phyloP scores from a whole-genome alignment of 2,113 vertebrate genomes.

The Pteronura brasiliensis region DNA sequence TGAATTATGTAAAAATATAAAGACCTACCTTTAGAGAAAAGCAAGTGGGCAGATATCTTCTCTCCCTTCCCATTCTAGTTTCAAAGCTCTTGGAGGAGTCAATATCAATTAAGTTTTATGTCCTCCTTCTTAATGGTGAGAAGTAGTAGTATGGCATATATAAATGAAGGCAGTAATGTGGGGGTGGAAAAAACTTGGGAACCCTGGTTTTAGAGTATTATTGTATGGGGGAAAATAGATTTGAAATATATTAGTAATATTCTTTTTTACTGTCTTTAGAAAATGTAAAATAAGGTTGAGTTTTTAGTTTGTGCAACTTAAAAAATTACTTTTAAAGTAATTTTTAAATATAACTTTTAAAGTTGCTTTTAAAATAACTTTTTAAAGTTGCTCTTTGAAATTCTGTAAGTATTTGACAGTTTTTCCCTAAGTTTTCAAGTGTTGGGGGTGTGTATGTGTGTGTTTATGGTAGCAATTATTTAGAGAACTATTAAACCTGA shows the following conservation, averaged over 20 bases:
- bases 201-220: not conserved
- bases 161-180: not conserved
- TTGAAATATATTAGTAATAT: not conserved
- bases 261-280: not conserved
- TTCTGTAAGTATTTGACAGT: not conserved
- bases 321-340: slow-evolving; percentile 3
- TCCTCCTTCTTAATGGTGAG: not conserved
- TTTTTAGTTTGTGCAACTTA: not conserved
- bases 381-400: not conserved
- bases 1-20: not conserved
- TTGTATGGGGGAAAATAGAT: not conserved
- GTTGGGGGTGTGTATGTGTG: not conserved
- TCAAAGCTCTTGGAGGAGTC: not conserved
- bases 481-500: not conserved
- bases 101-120: not conserved
- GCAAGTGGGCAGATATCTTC: not conserved
- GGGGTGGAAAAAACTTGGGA: not conserved
- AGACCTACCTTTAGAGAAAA: not conserved
- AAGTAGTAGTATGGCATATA: not conserved
- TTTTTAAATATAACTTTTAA: not conserved
- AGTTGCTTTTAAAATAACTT: not conserved
- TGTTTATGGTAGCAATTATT: not conserved
- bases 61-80: not conserved
- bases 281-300: not conserved
- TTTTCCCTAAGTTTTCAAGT: not conserved